These are phyloP conservation scores for Tragelaphus imberbis DNA, from an alignment of 2,113 vertebrate genomes.

Conservation along the genomic window DNA sequence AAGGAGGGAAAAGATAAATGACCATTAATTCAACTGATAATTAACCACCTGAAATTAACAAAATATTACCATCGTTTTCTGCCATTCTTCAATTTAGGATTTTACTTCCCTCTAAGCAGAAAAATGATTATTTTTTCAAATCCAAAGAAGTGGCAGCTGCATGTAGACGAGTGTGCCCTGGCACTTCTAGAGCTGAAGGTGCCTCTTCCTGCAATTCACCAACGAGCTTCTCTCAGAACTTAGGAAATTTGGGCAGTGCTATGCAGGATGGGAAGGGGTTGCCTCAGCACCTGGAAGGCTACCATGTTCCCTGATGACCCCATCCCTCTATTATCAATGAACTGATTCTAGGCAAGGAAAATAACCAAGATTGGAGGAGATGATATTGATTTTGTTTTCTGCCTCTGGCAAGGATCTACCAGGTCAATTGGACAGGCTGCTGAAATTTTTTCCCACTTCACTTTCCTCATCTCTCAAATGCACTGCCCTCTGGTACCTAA, in stretches of 20 bases:
- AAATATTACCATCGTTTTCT: slow-evolving; percentile 41
- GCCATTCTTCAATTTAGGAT: slow-evolving; percentile 35
- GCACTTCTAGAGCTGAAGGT: background rate
- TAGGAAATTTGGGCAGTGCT: background rate
- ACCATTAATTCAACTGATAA: slow-evolving; percentile 52
- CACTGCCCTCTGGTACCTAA: background rate
- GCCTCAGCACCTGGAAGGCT: background rate
- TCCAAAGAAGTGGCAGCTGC: background rate
- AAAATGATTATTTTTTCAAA: slow-evolving; percentile 7
- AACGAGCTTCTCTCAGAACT: background rate
- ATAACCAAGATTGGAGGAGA: background rate
- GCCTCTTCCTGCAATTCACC: background rate
- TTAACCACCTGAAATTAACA: slow-evolving; percentile 59
- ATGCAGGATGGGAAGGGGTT: background rate
- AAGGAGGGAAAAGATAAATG: slow-evolving; percentile 41
- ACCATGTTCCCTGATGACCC: background rate
- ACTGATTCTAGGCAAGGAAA: background rate
- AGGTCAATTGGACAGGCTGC: background rate
- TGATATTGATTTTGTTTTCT: background rate
- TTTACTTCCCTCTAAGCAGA: slow-evolving; percentile 34
- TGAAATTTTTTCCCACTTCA: background rate
- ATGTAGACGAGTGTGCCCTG: background rate
- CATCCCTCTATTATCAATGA: background rate
- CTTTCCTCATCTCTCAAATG: background rate
- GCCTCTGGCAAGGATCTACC: background rate